Base-by-base conservation (phyloP, 2,113 vertebrate species). In the Lagopus muta region DNA sequence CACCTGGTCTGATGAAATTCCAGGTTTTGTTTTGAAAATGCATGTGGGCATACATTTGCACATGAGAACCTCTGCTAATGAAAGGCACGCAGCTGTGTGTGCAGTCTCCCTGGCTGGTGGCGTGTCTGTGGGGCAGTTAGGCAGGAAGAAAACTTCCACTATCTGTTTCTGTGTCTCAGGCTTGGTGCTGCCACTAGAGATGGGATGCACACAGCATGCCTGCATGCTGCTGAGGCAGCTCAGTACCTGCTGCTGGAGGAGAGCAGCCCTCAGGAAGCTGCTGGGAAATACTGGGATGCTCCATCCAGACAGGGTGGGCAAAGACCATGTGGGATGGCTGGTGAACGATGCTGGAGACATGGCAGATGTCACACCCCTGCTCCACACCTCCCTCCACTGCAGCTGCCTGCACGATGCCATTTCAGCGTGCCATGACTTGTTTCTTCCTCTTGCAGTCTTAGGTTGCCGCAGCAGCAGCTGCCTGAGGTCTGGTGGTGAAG, bases 361-460 rank as follows among this genome's bases (percentile, higher is more conserved):
- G 25, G n/a, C 14, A 42, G 48, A 13, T 58, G 27, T 10, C 0
- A 0, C 10, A 13, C 2, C 30, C n/a, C 62, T 67, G 54, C 38
- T 45, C 40, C 0, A 0, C 24, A 28, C 8, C 13, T 27, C 27
- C 9, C 15, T 30, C 15, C 52, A 34, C 6, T 1, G 1, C 13
- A 5, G 9, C 36, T 19, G 10, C 55, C 30, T n/a, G 32, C 19
- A n/a, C 2, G 32, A 58, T 58, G 55, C 30, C 55, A n/a, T 32
- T 73, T 61, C 57, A 65, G 40, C 25, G 38, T 78, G 22, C 13
- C 16, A 3, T 42, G 62, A 7, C 32, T 80, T 7, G 2, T 47
- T 62, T 45, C 28, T 64, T 89, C 24, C 38, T 82, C 3, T 21
- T 55, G 21, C 28, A 5, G 6, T 57, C 48, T 57, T 28, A 76